phyloP scores from a whole-genome alignment of 2,797 vertebrate species.

The Stomatorhinus walkeri region DNA sequence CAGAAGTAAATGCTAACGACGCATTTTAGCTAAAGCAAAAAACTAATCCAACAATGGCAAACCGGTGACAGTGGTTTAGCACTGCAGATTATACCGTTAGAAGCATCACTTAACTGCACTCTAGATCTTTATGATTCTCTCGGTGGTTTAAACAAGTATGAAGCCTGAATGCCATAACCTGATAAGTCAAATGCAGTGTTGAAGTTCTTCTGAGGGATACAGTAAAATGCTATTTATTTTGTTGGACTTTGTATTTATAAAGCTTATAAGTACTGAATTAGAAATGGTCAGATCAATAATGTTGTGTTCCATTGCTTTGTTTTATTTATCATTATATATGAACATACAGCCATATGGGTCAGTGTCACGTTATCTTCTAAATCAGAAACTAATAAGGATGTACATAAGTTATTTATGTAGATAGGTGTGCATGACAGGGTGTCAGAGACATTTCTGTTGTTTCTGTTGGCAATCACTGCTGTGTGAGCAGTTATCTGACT shows the following conservation, averaged over 20 bases:
- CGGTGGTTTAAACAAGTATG: not conserved
- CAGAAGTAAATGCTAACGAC: not conserved
- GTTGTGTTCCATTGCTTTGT: not conserved
- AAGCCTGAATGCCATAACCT: not conserved
- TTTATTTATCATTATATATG: not conserved
- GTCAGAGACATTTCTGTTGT: not conserved
- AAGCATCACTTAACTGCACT: not conserved
- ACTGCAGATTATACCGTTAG: not conserved
- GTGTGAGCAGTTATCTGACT: not conserved
- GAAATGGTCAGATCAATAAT: not conserved
- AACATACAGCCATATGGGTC: not conserved
- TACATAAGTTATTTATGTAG: not conserved
- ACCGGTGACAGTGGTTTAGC: not conserved
- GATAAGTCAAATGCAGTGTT: not conserved
- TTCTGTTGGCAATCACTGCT: not conserved
- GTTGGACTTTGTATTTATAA: not conserved
- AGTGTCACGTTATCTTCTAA: not conserved
- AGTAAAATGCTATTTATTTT: not conserved
- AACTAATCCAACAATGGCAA: not conserved
- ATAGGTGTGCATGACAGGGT: not conserved
- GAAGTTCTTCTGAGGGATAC: not conserved
- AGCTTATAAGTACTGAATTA: not conserved
- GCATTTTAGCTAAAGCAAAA: not conserved
- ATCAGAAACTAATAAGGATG: not conserved
- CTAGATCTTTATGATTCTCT: not conserved